phyloP scores from a whole-genome alignment of 2,113 vertebrate species.

The Hoplias malabaricus region DNA sequence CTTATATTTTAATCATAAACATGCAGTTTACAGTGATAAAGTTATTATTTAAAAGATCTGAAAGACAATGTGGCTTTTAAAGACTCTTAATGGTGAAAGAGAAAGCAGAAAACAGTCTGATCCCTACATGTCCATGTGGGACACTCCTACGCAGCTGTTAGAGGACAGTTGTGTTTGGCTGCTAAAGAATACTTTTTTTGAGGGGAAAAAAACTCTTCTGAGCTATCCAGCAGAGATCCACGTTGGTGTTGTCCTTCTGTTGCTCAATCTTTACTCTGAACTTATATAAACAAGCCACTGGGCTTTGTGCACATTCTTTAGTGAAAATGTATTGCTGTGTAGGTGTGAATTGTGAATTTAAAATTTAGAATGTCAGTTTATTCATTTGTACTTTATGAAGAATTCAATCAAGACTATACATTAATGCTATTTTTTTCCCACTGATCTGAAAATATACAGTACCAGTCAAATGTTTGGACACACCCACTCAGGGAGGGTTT shows the following conservation, averaged over 20 bases:
- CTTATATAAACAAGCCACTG: constrained; percentile 11
- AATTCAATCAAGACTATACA: not conserved
- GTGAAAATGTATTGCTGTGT: not conserved
- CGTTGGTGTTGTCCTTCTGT: constrained; percentile 28
- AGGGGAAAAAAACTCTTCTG: constrained; percentile 16
- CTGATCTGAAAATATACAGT: too few relatives aligned
- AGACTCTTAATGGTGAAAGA: not conserved
- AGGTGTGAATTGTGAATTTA: too few relatives aligned
- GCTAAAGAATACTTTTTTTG: constrained; percentile 43
- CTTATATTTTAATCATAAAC: too few relatives aligned
- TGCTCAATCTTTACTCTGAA: constrained; percentile 10
- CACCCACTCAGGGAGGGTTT: too few relatives aligned
- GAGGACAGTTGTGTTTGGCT: constrained; percentile 64
- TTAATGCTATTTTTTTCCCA: too few relatives aligned
- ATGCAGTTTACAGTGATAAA: not conserved
- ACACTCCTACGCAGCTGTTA: constrained; percentile 51
- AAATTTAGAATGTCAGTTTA: not conserved
- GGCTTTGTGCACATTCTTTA: not conserved
- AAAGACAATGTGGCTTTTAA: not conserved
- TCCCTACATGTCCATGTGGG: constrained; percentile 51
- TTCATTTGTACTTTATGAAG: not conserved
- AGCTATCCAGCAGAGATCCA: constrained; percentile 31
- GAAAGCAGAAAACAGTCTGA: constrained; percentile 13
- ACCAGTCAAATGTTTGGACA: too few relatives aligned
- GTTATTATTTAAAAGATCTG: not conserved